A percentile compares a stretch with the other conserved stretches of the same genome.
phyloP scores from a whole-genome alignment of 2,113 vertebrate genomes.

The Vulpes lagopus region DNA sequence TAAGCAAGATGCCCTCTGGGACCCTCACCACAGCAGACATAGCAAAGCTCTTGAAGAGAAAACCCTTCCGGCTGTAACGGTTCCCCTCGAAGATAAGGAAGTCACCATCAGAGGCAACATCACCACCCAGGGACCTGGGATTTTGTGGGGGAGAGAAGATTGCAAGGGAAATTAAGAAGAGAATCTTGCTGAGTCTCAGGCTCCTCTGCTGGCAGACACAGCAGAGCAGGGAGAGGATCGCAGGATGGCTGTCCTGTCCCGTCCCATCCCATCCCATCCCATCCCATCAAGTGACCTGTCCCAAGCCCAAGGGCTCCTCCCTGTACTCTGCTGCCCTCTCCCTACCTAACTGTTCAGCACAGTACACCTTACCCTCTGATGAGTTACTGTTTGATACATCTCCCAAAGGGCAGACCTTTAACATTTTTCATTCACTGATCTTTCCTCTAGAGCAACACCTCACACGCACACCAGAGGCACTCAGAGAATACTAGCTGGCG shows the following conservation, averaged over 20 bases:
- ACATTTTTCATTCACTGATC: background rate
- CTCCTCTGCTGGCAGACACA: background rate
- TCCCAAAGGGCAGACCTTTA: background rate
- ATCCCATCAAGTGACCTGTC: background rate
- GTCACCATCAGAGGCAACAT: conserved; percentile 96
- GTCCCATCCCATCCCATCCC: accelerated
- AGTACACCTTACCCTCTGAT: too few relatives aligned
- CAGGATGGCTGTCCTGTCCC: background rate
- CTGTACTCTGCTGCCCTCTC: background rate
- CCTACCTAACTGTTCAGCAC: background rate
- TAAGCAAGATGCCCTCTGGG: accelerated
- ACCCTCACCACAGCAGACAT: conserved; percentile 97
- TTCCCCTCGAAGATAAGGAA: conserved; percentile 99
- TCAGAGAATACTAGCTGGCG: background rate
- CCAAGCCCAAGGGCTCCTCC: too few relatives aligned
- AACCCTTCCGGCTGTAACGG: conserved; percentile 97
- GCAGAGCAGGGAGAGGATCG: background rate
- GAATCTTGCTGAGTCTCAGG: background rate
- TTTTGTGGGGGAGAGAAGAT: background rate
- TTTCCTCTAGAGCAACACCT: background rate
- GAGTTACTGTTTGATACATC: background rate
- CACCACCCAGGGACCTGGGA: conserved; percentile 94
- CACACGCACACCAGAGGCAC: accelerated
- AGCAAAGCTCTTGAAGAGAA: conserved; percentile 98
- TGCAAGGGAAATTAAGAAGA: background rate